phyloP scores from a whole-genome alignment of 2,113 vertebrate species.

The Rynchops niger region DNA sequence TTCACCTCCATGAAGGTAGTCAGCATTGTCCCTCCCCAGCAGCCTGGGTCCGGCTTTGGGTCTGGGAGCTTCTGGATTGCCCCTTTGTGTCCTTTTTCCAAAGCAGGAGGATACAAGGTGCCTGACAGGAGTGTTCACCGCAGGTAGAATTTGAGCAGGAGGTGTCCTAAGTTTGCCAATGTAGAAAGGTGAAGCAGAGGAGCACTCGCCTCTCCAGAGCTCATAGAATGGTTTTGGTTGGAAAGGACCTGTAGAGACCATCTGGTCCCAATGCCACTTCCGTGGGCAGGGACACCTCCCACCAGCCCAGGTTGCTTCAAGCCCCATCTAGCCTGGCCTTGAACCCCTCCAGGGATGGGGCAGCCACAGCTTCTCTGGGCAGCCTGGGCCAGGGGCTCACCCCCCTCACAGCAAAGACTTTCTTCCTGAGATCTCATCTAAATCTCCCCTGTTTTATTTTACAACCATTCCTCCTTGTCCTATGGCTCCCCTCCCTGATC shows the following conservation, averaged over 20 bases:
- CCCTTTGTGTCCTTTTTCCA: background rate
- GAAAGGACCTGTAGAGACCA: background rate
- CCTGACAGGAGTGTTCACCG: background rate
- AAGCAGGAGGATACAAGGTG: background rate
- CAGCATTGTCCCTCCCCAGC: background rate
- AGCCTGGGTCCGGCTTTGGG: background rate
- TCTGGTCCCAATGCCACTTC: background rate
- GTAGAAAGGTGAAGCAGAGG: background rate
- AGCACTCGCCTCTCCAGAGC: background rate
- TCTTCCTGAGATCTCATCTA: too few species aligned
- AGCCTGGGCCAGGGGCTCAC: background rate
- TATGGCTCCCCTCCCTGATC: background rate
- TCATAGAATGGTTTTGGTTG: background rate
- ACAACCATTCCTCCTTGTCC: background rate
- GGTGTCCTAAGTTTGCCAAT: background rate
- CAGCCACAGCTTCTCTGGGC: background rate
- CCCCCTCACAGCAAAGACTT: background rate
- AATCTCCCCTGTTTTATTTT: too few species aligned
- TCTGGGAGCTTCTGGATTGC: background rate
- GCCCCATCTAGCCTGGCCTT: background rate
- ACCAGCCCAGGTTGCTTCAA: background rate
- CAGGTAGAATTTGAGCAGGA: background rate
- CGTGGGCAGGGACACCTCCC: background rate
- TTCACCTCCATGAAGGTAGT: constrained; percentile 97
- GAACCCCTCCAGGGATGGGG: background rate